Percentiles rank a stretch among this genome's conserved stretches.
Conservation (phyloP, 2,797 vertebrate genomes). For the Distichodus sexfasciatus region DNA sequence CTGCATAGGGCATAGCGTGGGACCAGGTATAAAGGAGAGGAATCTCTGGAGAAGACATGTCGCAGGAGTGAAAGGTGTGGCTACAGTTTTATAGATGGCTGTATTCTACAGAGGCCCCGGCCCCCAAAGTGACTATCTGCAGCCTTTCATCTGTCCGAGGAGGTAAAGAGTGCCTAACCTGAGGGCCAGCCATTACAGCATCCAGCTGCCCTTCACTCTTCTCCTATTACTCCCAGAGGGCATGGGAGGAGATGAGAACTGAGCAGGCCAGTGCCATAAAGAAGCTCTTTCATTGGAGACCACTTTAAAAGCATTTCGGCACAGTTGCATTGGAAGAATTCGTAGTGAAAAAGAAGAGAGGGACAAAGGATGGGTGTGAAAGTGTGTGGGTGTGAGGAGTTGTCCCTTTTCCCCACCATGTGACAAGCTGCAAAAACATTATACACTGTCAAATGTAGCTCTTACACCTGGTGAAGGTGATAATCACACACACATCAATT, state of each 20-base stretch:
- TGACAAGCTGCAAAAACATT: neutral
- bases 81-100: slow-evolving; percentile 28
- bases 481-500: too few relatives aligned
- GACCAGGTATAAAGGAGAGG: neutral
- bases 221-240: slow-evolving; percentile 31
- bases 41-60: slow-evolving; percentile 41
- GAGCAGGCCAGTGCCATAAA: neutral
- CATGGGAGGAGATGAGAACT: slow-evolving; percentile 12
- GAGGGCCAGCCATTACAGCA: slow-evolving; percentile 37
- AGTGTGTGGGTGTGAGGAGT: neutral
- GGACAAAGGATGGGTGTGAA: neutral
- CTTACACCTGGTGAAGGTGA: too few relatives aligned
- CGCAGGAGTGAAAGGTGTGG: slow-evolving; percentile 26
- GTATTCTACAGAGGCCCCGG: slow-evolving; percentile 1
- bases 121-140: slow-evolving; percentile 1
- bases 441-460: too few relatives aligned
- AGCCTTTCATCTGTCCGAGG: slow-evolving; percentile 33
- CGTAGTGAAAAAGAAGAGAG: neutral
- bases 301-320: neutral
- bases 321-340: neutral
- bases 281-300: neutral
- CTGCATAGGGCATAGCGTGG: neutral
- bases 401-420: neutral
- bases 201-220: slow-evolving; percentile 72
- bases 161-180: slow-evolving; percentile 35